Evolutionary conservation across 2,797 vertebrate genomes (phyloP), one percentile per base, ranked within the genome.

Genomic region (Falco cherrug): DNA sequence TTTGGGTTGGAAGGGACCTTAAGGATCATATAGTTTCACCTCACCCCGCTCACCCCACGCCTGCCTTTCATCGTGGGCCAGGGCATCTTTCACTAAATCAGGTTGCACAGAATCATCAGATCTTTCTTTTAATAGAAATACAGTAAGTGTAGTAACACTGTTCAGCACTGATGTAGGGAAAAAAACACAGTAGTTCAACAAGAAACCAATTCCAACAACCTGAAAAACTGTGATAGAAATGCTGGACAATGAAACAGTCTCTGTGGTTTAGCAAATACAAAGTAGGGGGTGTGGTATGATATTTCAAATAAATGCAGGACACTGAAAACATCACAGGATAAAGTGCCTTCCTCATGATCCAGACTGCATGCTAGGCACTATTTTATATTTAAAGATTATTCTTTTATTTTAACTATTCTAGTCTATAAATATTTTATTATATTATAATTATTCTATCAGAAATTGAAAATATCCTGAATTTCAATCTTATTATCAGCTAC

Each of bases 401-500:
- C 6, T 41, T 41, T 41, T 41, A 41, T 41, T 41, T 13, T 41
- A 41, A 41, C 41, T 41, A 41, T 41, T 41, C 41, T 41, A 41
- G 41, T 41, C 14, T 41, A 41, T 41, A 41, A 41, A 41, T 41
- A 41, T 41, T 41, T 43, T 43, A 43, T 43, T 17, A 16, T 43
- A 43, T 43, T 43, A 43, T 43, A 43, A 43, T 43, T 43, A 43
- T 43, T 43, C 43, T 43, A 43, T 43, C 43, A 43, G 6, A 43
- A 43, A 43, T 43, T 8, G 43, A 43, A 43, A 43, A 16, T 68
- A 88, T 61, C 82, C 60, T 88, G 89, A 91, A 95, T 97, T 97
- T 94, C 92, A 94, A 63, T 97, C 79, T 81, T 92, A 87, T 83
- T 87, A 94, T 95, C 89, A 91, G 84, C 60, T 95, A 90, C 95